These are phyloP conservation scores for Stenopsyche tienmushanensis DNA, from an alignment of 1,140 invertebrate genomes.

Conservation along the genomic window DNA sequence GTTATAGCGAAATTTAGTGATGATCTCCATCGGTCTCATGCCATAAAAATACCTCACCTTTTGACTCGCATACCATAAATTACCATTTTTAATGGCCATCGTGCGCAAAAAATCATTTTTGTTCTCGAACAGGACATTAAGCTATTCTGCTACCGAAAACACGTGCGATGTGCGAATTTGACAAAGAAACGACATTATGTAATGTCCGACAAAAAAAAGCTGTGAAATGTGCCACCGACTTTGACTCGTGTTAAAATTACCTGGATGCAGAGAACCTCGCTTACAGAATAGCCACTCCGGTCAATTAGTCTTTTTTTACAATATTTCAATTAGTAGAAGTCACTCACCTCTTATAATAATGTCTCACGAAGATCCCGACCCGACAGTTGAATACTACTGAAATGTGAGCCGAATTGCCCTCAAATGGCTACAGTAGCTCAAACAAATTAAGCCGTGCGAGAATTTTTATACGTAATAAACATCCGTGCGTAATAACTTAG, in stretches of 20 bases:
- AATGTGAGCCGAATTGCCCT: conserved; percentile 32
- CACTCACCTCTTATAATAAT: conserved; percentile 24
- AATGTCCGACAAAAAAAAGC: not conserved
- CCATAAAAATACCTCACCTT: too few relatives aligned
- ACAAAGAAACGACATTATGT: not conserved
- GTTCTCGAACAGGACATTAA: not conserved
- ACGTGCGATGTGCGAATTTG: not conserved
- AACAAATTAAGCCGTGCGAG: conserved; percentile 2
- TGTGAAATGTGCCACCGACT: conserved; percentile 6
- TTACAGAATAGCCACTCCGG: conserved; percentile 8
- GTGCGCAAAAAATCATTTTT: not conserved
- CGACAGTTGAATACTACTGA: conserved; percentile 34
- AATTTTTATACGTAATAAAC: too few relatives aligned
- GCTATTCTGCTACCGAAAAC: not conserved
- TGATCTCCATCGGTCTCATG: too few relatives aligned
- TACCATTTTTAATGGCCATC: too few relatives aligned
- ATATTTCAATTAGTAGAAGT: conserved; percentile 37
- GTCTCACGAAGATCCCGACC: conserved; percentile 21
- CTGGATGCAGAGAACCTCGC: conserved; percentile 8
- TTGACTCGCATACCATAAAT: too few relatives aligned
- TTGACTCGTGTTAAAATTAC: too few relatives aligned
- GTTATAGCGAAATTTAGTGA: too few relatives aligned
- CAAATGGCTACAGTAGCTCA: conserved; percentile 15
- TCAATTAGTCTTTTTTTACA: conserved; percentile 39
- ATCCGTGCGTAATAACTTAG: too few relatives aligned